These are phyloP conservation scores for Camptogramma bilineatum DNA, from an alignment of 2,888 invertebrate genomes.

Conservation along the genomic window DNA sequence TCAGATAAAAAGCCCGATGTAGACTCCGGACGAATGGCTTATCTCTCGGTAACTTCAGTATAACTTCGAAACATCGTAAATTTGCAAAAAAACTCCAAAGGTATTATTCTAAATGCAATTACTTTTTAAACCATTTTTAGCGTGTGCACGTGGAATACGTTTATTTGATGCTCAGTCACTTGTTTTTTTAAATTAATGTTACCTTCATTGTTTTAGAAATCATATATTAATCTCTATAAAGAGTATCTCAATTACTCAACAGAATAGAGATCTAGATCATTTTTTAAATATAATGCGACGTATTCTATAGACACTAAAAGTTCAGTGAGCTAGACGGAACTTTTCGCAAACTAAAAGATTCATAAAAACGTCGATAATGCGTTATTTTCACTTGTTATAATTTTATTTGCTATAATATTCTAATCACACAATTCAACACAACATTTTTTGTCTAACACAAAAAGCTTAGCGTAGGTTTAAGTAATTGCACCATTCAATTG, in stretches of 20 bases:
- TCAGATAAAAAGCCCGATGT: conserved; percentile 18
- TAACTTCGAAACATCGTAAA: conserved; percentile 29
- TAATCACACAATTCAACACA: conserved; percentile 12
- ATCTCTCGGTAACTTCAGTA: conserved; percentile 28
- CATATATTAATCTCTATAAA: neutral
- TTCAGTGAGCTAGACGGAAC: neutral
- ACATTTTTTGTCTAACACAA: conserved; percentile 6
- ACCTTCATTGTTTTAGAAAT: neutral
- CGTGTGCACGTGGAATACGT: conserved; percentile 23
- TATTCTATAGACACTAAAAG: neutral
- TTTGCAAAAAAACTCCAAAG: conserved; percentile 37
- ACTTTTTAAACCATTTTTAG: conserved; percentile 2
- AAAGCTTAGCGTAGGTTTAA: conserved; percentile 41
- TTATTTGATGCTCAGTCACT: conserved; percentile 16
- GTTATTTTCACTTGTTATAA: conserved; percentile 1
- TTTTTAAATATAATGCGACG: conserved; percentile 5
- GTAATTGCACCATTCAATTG: conserved; percentile 64
- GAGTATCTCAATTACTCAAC: neutral
- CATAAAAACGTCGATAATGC: neutral
- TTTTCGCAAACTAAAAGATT: conserved; percentile 6
- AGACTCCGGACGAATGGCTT: conserved; percentile 6
- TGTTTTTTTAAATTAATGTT: neutral
- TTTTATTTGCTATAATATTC: conserved; percentile 9
- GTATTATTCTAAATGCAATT: conserved; percentile 38
- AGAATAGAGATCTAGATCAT: conserved; percentile 6